A percentile compares a stretch with the other conserved stretches of the same genome.
These are phyloP conservation scores for Odocoileus hemionus DNA, from an alignment of 2,113 vertebrate genomes.

Conservation along the genomic window DNA sequence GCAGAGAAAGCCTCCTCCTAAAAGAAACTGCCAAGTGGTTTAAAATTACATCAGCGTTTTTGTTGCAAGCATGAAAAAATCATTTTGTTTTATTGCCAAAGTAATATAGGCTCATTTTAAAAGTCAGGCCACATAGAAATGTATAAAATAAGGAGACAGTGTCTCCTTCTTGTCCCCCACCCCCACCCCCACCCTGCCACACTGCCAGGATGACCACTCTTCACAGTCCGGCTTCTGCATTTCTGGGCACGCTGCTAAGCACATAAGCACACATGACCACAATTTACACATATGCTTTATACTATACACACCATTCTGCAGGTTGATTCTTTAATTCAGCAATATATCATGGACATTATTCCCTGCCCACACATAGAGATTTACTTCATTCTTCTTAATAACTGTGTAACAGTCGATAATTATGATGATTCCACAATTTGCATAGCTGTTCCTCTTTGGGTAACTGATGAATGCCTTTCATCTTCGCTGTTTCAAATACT, in stretches of 20 bases:
- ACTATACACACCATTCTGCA: rapidly evolving
- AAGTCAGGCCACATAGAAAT: not conserved
- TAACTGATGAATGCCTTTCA: too few relatives aligned
- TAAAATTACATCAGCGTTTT: not conserved
- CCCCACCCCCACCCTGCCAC: rapidly evolving
- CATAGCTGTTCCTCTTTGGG: not conserved
- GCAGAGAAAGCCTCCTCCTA: not conserved
- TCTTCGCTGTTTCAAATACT: rapidly evolving
- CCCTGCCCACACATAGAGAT: not conserved
- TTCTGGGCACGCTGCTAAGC: not conserved
- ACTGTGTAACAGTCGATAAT: rapidly evolving
- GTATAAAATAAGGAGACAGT: not conserved
- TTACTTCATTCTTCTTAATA: too few relatives aligned
- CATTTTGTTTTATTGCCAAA: not conserved
- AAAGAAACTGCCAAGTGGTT: not conserved
- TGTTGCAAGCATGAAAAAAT: not conserved
- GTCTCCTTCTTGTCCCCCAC: not conserved
- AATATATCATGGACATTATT: rapidly evolving
- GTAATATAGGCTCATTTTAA: not conserved
- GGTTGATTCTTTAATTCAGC: rapidly evolving
- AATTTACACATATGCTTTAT: not conserved
- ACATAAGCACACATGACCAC: not conserved
- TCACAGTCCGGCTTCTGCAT: not conserved
- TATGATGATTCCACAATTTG: rapidly evolving
- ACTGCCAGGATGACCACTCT: rapidly evolving